These are phyloP conservation scores for Artibeus lituratus DNA, from an alignment of 2,797 vertebrate species.

Conservation along the genomic window DNA sequence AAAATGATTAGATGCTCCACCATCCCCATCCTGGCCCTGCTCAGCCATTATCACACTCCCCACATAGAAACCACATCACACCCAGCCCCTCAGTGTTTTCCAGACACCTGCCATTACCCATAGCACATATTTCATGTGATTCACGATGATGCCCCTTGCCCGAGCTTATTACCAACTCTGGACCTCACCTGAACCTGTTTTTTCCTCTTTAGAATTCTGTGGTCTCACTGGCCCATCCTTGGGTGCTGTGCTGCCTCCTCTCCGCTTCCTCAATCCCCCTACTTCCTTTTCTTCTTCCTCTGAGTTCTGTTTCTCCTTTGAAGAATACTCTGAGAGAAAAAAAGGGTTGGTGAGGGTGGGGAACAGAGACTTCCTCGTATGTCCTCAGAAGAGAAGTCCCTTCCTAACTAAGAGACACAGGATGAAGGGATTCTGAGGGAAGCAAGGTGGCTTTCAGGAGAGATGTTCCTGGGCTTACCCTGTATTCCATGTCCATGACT, in stretches of 20 bases:
- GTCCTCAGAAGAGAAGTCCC: neutral
- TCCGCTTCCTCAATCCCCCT: neutral
- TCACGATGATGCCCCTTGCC: neutral
- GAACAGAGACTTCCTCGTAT: neutral
- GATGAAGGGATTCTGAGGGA: neutral
- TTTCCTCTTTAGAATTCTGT: constrained; percentile 43
- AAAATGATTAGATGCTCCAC: neutral
- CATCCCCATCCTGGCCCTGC: no score
- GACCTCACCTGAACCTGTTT: constrained; percentile 58
- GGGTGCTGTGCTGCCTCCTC: neutral
- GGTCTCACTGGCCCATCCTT: constrained; percentile 42
- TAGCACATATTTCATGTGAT: neutral
- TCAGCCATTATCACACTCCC: neutral
- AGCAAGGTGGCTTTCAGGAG: neutral
- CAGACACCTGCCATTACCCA: neutral
- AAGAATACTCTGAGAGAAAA: constrained; percentile 19
- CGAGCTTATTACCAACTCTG: neutral
- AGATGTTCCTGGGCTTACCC: constrained; percentile 46
- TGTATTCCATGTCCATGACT: constrained; percentile 36
- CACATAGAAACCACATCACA: neutral
- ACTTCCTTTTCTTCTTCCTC: constrained; percentile 62
- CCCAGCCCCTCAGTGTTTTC: neutral
- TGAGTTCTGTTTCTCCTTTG: constrained; percentile 49
- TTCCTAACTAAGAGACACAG: neutral
- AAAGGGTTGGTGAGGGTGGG: neutral